A percentile compares a stretch with the other conserved stretches of the same genome.
These are phyloP conservation scores for Amphipyra berbera DNA, from an alignment of 2,888 invertebrate genomes.

Conservation along the genomic window DNA sequence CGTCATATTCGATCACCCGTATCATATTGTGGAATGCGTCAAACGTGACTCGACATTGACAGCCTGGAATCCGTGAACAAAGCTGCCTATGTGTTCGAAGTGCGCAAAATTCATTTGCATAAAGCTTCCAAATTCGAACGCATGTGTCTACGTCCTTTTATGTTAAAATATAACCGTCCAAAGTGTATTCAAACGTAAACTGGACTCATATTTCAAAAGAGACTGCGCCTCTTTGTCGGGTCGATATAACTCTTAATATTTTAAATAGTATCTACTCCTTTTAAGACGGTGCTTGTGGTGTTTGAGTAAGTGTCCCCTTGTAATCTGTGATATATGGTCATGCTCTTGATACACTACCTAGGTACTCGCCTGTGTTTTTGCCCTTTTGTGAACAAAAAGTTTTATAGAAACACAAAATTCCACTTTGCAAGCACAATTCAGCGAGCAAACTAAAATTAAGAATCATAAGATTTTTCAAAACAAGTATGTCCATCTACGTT, in stretches of 20 bases:
- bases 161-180: constrained; percentile 31
- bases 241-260: constrained; percentile 58
- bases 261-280: constrained; percentile 63
- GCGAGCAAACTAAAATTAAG: constrained; percentile 11
- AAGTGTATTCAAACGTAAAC: constrained; percentile 50
- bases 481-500: background rate
- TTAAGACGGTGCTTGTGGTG: constrained; percentile 63
- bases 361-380: constrained; percentile 44
- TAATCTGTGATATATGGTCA: constrained; percentile 69
- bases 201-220: constrained; percentile 59
- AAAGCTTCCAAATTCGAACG: constrained; percentile 32
- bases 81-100: constrained; percentile 17
- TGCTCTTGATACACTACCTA: constrained; percentile 57
- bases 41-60: constrained; percentile 60
- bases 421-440: constrained; percentile 25
- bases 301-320: constrained; percentile 68
- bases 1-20: constrained; percentile 59
- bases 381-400: constrained; percentile 33
- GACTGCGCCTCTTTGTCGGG: constrained; percentile 48
- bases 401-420: constrained; percentile 46
- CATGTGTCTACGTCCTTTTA: constrained; percentile 29
- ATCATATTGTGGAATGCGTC: constrained; percentile 32
- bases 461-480: background rate
- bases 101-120: constrained; percentile 36
- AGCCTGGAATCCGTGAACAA: constrained; percentile 37